Percentiles rank a stretch among this genome's conserved stretches.
Evolutionary conservation across 2,888 invertebrate genomes (phyloP).

Genomic region (Zygogramma bicolorata): DNA sequence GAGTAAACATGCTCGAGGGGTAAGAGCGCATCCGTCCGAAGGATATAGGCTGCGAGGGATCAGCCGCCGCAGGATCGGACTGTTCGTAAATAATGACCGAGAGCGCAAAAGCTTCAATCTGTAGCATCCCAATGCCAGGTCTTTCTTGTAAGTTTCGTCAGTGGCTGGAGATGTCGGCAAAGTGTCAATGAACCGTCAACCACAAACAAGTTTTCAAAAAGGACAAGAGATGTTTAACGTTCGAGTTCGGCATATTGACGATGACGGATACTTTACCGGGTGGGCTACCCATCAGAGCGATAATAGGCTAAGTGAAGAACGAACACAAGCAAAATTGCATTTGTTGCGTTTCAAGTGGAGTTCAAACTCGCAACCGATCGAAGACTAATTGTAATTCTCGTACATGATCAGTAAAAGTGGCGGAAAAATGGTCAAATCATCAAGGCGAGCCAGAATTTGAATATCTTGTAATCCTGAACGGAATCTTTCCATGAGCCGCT

Average conservation of each 20-base stretch:
- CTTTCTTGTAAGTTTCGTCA: background rate
- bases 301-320: no score
- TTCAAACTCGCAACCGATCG: slow-evolving; percentile 20
- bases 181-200: slow-evolving; percentile 25
- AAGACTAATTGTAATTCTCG: background rate
- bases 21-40: slow-evolving; percentile 49
- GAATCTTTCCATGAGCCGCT: slow-evolving; percentile 48
- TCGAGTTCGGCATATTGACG: slow-evolving; percentile 29
- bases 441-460: slow-evolving; percentile 45
- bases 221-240: slow-evolving; percentile 44
- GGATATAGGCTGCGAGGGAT: slow-evolving; percentile 39
- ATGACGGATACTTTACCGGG: slow-evolving; percentile 43
- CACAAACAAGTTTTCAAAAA: slow-evolving; percentile 20
- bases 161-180: slow-evolving; percentile 1
- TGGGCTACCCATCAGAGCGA: slow-evolving; percentile 13
- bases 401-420: slow-evolving; percentile 3
- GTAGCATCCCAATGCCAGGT: slow-evolving; percentile 21
- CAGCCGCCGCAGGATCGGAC: slow-evolving; percentile 43
- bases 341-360: slow-evolving; percentile 46
- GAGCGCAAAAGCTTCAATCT: slow-evolving; percentile 32
- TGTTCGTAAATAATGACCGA: slow-evolving; percentile 34
- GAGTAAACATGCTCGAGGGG: slow-evolving; percentile 31
- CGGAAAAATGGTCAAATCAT: slow-evolving; percentile 47
- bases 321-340: slow-evolving; percentile 40
- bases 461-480: slow-evolving; percentile 38